Evolutionary conservation across 2,888 invertebrate genomes (phyloP), one percentile per base, ranked within the genome.

Genomic region (Camponotus fellah): DNA sequence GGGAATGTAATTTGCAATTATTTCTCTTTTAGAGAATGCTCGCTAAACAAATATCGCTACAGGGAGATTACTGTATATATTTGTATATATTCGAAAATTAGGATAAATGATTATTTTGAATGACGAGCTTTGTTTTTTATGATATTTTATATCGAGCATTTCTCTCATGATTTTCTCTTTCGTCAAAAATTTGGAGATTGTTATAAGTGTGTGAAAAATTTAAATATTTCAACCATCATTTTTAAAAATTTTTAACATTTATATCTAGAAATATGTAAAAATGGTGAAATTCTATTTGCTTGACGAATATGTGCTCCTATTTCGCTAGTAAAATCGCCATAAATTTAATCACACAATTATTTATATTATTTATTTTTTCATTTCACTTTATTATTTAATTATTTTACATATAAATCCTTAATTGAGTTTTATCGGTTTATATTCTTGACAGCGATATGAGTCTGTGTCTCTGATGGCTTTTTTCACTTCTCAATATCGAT

Each of bases 401-500:
- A 2, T 26, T 6, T 34, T 21, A 60, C 43, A 43, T 17, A 69
- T 12, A 58, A 80, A 60, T 79, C 9, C 17, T 60, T 12, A 60
- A 37, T 80, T 60, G 58, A 80, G 26, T 53, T 34, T 60, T 72
- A 72, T 49, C 37, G 46, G 12, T 60, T 2, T 46, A 8, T 3
- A 26, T n/a, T n/a, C 4, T 14, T n/a, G 68, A 10, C 26, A 21
- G 10, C 14, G n/a, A 46, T 58, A 34, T 12, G 21, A 56, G 40
- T 32, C 12, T 12, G 17, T 12, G 17, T 65, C 37, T 46, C 46
- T 37, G 2, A 12, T 66, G 12, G 4, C 21, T n/a, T 71, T 71
- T 34, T 58, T 68, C 6, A 12, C n/a, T 17, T 43, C 58, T 71
- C 17, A 32, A 43, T 72, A 79, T 80, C 32, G 68, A 68, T 71